Evolutionary conservation across 1,140 invertebrate species (phyloP).

Genomic region (Drosophila triauraria): DNA sequence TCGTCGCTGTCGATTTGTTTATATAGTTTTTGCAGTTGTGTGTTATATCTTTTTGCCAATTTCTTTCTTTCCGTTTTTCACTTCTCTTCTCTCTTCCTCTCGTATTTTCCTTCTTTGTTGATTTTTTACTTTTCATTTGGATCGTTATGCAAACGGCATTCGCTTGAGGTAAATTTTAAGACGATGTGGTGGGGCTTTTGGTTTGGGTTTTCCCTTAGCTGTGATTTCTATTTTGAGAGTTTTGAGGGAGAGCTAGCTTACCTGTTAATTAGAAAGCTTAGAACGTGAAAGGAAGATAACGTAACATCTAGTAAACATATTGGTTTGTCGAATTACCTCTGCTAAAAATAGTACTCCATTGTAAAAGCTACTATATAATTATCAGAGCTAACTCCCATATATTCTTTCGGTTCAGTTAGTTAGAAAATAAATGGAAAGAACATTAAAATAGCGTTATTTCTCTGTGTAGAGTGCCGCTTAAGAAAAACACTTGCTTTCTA

Average conservation of each 20-base stretch:
- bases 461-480: too few species aligned
- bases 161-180: slow-evolving; percentile 35
- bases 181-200: slow-evolving; percentile 14
- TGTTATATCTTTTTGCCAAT: slow-evolving; percentile 51
- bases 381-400: too few species aligned
- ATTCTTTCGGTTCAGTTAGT: too few species aligned
- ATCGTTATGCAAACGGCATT: slow-evolving; percentile 48
- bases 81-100: slow-evolving; percentile 1
- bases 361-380: background rate
- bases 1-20: slow-evolving; percentile 57
- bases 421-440: too few species aligned
- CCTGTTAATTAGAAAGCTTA: slow-evolving; percentile 25
- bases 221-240: slow-evolving; percentile 29
- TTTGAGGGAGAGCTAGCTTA: slow-evolving; percentile 4
- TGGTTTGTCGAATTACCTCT: background rate
- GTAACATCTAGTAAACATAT: background rate
- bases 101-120: slow-evolving; percentile 25
- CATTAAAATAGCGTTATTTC: too few species aligned
- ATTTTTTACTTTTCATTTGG: slow-evolving; percentile 19
- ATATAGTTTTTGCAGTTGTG: slow-evolving; percentile 41
- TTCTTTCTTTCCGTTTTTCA: slow-evolving; percentile 16
- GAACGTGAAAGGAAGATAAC: background rate
- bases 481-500: too few species aligned
- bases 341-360: background rate
- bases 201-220: slow-evolving; percentile 5